Evolutionary conservation across 2,113 vertebrate genomes (phyloP).

Genomic region (Nibea albiflora): DNA sequence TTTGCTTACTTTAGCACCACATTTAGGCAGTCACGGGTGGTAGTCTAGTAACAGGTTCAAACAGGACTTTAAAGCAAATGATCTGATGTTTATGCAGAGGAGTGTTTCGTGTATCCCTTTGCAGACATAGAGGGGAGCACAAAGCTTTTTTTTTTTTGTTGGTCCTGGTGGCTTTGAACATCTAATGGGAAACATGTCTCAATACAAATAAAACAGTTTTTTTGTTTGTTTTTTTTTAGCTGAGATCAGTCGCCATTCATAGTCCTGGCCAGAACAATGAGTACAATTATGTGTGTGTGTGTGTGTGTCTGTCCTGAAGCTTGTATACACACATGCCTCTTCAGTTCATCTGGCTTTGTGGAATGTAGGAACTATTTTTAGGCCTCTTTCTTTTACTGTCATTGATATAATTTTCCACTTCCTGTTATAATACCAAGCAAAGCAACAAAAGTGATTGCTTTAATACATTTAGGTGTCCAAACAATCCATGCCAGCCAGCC

Average conservation of each 20-base stretch:
- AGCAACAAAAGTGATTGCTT: too few species aligned
- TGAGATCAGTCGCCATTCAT: slow-evolving; percentile 31
- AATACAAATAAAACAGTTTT: slow-evolving; percentile 12
- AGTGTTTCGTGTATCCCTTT: slow-evolving; percentile 16
- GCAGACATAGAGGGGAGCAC: not conserved
- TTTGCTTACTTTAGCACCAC: not conserved
- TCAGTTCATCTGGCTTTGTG: not conserved
- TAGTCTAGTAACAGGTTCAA: not conserved
- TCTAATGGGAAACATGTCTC: slow-evolving; percentile 51
- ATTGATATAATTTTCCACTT: too few species aligned
- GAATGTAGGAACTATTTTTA: not conserved
- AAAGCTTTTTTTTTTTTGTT: slow-evolving; percentile 39
- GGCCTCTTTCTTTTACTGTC: not conserved
- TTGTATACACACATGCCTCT: not conserved
- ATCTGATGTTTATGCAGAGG: slow-evolving; percentile 36
- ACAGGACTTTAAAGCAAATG: slow-evolving; percentile 12
- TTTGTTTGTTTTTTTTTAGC: not conserved
- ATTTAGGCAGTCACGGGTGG: not conserved
- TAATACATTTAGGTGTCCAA: too few species aligned
- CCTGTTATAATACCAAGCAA: too few species aligned
- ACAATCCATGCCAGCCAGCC: too few species aligned
- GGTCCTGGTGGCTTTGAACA: slow-evolving; percentile 41
- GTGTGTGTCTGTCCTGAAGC: not conserved
- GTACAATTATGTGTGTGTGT: slow-evolving; percentile 17
- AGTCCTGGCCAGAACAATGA: slow-evolving; percentile 46